A percentile compares a stretch with the other conserved stretches of the same genome.
Conservation (phyloP, 2,113 vertebrate species). For the Microcebus jonahi region DNA sequence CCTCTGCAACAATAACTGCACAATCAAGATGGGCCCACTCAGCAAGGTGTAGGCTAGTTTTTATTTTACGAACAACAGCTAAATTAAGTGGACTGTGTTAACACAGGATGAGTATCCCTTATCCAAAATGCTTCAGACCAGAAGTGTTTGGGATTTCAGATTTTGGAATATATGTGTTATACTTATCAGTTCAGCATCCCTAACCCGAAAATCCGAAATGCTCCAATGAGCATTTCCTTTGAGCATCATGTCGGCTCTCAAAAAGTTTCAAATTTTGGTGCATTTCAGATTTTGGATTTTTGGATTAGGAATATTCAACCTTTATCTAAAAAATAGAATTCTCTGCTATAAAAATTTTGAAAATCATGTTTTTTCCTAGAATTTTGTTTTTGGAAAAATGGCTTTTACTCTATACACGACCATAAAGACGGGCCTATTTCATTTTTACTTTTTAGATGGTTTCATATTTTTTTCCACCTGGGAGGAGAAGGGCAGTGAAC, state of each 20-base stretch:
- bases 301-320: background rate
- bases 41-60: background rate
- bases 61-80: background rate
- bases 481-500: background rate
- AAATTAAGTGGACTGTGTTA: background rate
- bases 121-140: background rate
- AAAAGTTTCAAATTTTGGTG: background rate
- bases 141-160: background rate
- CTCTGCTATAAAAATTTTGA: background rate
- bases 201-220: background rate
- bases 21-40: background rate
- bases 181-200: background rate
- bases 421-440: background rate
- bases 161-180: background rate
- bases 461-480: background rate
- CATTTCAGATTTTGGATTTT: background rate
- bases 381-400: background rate
- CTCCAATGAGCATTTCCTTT: background rate
- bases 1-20: background rate
- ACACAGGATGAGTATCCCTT: background rate
- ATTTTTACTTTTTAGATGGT: background rate
- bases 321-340: background rate
- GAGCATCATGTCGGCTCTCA: background rate
- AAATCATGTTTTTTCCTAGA: background rate
- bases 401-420: background rate